phyloP scores from a whole-genome alignment of 2,888 invertebrate genomes.

The Hofmannophila pseudospretella region DNA sequence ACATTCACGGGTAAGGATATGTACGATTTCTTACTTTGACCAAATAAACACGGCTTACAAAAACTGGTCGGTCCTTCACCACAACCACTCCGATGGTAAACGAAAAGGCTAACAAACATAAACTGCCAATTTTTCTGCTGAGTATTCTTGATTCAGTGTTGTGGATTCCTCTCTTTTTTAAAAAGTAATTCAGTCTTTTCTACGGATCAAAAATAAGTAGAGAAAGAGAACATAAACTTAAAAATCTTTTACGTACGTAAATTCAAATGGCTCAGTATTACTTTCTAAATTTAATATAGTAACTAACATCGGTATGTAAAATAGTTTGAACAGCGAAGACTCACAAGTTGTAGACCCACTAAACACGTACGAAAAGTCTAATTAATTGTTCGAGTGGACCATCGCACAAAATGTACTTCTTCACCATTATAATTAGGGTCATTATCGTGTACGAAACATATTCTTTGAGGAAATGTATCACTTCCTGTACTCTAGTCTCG shows the following conservation, averaged over 20 bases:
- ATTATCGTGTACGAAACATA: slow-evolving; percentile 41
- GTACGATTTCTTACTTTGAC: slow-evolving; percentile 69
- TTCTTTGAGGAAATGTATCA: slow-evolving; percentile 14
- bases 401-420: slow-evolving; percentile 35
- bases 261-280: slow-evolving; percentile 60
- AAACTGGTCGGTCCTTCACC: slow-evolving; percentile 62
- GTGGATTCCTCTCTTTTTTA: slow-evolving; percentile 44
- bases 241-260: slow-evolving; percentile 49
- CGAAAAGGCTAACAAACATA: slow-evolving; percentile 26
- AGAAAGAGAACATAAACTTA: slow-evolving; percentile 47
- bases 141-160: slow-evolving; percentile 64
- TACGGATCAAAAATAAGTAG: slow-evolving; percentile 62
- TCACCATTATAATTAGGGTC: slow-evolving; percentile 36
- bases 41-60: slow-evolving; percentile 43
- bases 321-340: slow-evolving; percentile 57
- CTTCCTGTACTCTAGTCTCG: slow-evolving; percentile 1
- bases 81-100: slow-evolving; percentile 57
- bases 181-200: slow-evolving; percentile 66
- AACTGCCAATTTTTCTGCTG: slow-evolving; percentile 56
- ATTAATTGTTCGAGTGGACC: slow-evolving; percentile 12
- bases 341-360: slow-evolving; percentile 37
- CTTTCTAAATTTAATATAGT: slow-evolving; percentile 49
- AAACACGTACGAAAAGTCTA: slow-evolving; percentile 14
- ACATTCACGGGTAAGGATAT: slow-evolving; percentile 69
- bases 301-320: slow-evolving; percentile 76